These are phyloP conservation scores for Streblospio benedicti DNA, from an alignment of 1,140 invertebrate genomes.

Conservation along the genomic window DNA sequence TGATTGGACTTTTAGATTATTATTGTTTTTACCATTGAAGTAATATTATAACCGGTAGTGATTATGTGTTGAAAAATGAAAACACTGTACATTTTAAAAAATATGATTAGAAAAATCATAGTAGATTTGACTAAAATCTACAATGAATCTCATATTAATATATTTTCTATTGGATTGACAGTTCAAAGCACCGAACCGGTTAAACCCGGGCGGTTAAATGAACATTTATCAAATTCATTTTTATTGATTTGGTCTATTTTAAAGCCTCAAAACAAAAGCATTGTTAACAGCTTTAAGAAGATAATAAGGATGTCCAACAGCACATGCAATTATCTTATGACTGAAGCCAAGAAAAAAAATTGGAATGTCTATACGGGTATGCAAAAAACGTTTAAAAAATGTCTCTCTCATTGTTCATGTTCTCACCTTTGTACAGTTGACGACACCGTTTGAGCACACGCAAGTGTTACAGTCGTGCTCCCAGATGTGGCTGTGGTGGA, in stretches of 20 bases:
- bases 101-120: no score
- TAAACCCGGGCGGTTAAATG: no score
- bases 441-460: conserved; percentile 62
- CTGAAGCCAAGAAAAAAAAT: not conserved
- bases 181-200: no score
- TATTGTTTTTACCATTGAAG: not conserved
- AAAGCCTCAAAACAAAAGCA: not conserved
- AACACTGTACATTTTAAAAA: no score
- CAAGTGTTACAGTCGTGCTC: conserved; percentile 73
- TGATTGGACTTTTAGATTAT: not conserved
- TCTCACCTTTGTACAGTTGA: conserved; percentile 66
- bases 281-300: not conserved
- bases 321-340: not conserved
- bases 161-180: no score
- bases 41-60: no score
- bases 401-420: conserved; percentile 55
- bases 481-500: conserved; percentile 56
- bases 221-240: no score
- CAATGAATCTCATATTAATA: no score
- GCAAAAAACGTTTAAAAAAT: not conserved
- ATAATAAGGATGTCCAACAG: not conserved
- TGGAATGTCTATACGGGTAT: not conserved
- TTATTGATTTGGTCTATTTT: not conserved
- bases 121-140: no score
- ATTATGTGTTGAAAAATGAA: no score